Conservation (phyloP, 1,140 invertebrate genomes). For the Mycetomoellerius zeteki region DNA sequence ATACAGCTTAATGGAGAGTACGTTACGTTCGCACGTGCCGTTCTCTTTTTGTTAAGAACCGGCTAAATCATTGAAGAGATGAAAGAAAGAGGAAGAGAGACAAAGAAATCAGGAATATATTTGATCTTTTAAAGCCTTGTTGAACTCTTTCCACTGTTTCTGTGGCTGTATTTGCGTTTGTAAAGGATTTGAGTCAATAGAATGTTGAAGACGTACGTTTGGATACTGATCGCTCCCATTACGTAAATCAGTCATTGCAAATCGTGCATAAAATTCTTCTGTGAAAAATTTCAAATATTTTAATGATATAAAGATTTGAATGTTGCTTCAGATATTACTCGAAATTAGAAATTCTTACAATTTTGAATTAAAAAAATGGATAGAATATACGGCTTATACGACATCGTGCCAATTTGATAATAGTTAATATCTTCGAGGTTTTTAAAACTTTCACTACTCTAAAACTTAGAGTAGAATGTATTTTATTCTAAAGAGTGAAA, state of each 20-base stretch:
- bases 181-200: background rate
- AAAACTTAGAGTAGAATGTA: no score
- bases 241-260: background rate
- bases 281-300: background rate
- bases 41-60: slow-evolving; percentile 16
- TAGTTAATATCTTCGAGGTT: background rate
- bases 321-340: background rate
- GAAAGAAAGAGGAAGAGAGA: background rate
- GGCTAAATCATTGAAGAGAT: background rate
- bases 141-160: slow-evolving; percentile 30
- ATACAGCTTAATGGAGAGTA: slow-evolving; percentile 67
- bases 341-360: no score
- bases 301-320: background rate
- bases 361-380: no score
- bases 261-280: background rate
- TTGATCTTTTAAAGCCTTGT: slow-evolving; percentile 46
- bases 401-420: background rate
- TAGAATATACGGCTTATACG: background rate
- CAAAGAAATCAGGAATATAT: background rate
- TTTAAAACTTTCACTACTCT: background rate
- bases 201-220: background rate
- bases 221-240: no score
- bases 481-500: no score
- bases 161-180: background rate
- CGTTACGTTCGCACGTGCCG: slow-evolving; percentile 40